Conservation (phyloP, 2,888 invertebrate species). For the Labia minor region DNA sequence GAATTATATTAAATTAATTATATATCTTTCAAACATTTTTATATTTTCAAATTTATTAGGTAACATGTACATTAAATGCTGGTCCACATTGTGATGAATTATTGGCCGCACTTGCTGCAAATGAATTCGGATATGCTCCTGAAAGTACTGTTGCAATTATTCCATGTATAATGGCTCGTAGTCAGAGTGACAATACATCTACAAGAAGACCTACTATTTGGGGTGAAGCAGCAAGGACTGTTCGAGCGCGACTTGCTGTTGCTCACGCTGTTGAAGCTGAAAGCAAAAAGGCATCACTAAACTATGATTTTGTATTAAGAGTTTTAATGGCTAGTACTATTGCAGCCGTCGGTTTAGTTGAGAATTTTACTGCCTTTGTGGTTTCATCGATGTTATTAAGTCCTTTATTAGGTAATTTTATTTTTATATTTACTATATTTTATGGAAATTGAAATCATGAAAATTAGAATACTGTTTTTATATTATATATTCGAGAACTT, state of each 20-base stretch:
- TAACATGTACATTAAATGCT: background rate
- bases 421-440: constrained; percentile 19
- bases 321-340: constrained; percentile 41
- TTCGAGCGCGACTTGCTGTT: constrained; percentile 54
- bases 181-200: background rate
- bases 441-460: no score
- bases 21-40: no score
- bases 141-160: background rate
- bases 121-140: background rate
- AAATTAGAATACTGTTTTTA: no score
- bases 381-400: constrained; percentile 74
- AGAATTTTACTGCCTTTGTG: constrained; percentile 60
- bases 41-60: no score
- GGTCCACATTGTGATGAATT: background rate
- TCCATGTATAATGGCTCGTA: background rate
- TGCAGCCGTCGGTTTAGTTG: constrained; percentile 60
- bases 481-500: no score
- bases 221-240: constrained; percentile 32
- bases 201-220: background rate
- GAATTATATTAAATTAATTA: no score
- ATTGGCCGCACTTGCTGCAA: background rate
- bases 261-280: constrained; percentile 61
- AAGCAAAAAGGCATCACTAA: constrained; percentile 53
- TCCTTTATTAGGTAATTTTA: constrained; percentile 55
- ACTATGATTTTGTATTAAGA: constrained; percentile 57